Base-by-base conservation (phyloP, 2,113 vertebrate genomes). In the Tautogolabrus adspersus region DNA sequence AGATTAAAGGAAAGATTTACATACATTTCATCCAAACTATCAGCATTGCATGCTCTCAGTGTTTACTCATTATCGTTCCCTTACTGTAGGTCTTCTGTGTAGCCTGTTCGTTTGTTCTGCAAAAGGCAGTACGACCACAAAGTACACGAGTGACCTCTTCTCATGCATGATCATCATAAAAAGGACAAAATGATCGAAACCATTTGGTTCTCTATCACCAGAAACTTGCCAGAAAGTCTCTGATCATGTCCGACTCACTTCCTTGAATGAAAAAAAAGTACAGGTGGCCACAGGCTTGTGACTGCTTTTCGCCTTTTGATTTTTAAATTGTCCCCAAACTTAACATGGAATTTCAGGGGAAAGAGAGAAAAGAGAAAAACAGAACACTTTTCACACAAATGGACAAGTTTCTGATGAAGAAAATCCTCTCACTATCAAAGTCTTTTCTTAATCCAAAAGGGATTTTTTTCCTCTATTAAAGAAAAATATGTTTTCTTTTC, bases 131-230 rank as follows among this genome's bases (percentile, higher is more conserved):
- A 6, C 30, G 4, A 34, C 30, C 30, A 34, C 30, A 34, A 34
- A 34, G 30, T 63, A 44, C 44, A 68, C 26, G 55, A 55, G 44
- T 46, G 44, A 15, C 40, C 40, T 42, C 40, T 42, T 42, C 8
- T 9, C 40, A 11, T 11, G 40, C 40, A 42, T 42, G 8, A 2
- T 42, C 40, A 42, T 42, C 40, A 42, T 11, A 42, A 42, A 42
- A 42, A 42, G 30, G 30, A 34, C 30, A 6, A 15, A 46, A 46
- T 15, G 5, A 49, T 12, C 19, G 1, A 63, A 72, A 57, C 8
- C 34, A 66, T 68, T 65, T 68, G 57, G 75, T 19, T 79, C 57
- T 63, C 72, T 21, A 55, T 75, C 47, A 21, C 6, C 22, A n/a
- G 52, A 23, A 8, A 44, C 63, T n/a, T 46, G 42, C 66, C 55